A percentile compares a stretch with the other conserved stretches of the same genome.
Conservation (phyloP, 2,888 invertebrate genomes). For the Timema podura region DNA sequence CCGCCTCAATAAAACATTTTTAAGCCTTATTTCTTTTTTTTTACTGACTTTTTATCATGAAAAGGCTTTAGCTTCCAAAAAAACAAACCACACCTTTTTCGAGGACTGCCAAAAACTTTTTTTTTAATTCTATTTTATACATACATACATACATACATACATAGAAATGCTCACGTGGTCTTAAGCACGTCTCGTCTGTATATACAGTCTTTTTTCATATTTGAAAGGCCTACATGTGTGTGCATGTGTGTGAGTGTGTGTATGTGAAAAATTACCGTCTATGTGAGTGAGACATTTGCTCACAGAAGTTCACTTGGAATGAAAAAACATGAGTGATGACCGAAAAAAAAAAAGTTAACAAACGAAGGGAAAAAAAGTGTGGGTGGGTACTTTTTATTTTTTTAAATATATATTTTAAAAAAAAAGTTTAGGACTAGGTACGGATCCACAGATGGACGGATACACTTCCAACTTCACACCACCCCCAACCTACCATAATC, state of each 20-base stretch:
- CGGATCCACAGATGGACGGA: constrained; percentile 12
- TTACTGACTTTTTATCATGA: no score
- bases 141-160: no score
- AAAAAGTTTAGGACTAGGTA: not conserved
- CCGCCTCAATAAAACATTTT: constrained; percentile 31
- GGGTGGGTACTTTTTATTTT: not conserved
- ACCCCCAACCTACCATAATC: constrained; percentile 4
- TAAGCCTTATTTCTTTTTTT: constrained; percentile 30
- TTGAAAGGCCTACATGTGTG: no score
- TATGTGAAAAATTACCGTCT: constrained; percentile 13
- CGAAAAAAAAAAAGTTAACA: not conserved
- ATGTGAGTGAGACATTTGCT: constrained; percentile 13
- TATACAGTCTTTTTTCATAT: no score
- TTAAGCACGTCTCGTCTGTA: no score
- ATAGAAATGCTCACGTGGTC: no score
- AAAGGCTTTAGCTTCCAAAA: no score
- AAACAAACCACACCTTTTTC: no score
- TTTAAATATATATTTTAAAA: not conserved
- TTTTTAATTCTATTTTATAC: no score
- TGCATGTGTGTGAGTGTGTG: no score
- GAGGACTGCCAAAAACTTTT: no score
- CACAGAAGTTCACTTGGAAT: constrained; percentile 11
- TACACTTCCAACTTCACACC: constrained; percentile 12
- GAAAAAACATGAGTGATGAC: constrained; percentile 16
- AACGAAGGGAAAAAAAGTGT: constrained; percentile 6